phyloP scores from a whole-genome alignment of 30 jellyfish, hydroid and myxozoan genomes.

The Morbakka virulenta region DNA sequence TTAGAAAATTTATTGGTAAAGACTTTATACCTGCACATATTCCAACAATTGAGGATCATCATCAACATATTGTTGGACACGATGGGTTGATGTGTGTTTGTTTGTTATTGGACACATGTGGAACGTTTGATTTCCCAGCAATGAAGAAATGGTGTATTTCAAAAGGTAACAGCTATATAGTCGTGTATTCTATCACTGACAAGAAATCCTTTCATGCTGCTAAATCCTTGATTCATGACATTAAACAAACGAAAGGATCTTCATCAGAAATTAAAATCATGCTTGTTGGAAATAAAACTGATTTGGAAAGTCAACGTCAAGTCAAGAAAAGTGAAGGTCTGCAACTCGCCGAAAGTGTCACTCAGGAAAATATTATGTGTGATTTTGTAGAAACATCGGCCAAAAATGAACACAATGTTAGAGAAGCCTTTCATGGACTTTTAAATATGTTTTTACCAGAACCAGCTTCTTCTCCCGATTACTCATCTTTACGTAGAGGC shows the following conservation, averaged over 20 bases:
- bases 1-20: slow-evolving; percentile 67
- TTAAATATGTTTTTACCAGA: slow-evolving; percentile 81
- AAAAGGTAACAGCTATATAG: slow-evolving; percentile 90
- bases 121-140: slow-evolving; percentile 95
- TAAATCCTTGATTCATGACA: slow-evolving; percentile 59
- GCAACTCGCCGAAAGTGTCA: slow-evolving; percentile 51
- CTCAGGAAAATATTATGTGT: slow-evolving; percentile 60
- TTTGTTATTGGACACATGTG: slow-evolving; percentile 88
- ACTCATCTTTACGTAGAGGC: slow-evolving; percentile 32
- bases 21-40: slow-evolving; percentile 52
- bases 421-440: slow-evolving; percentile 64
- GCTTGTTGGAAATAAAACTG: slow-evolving; percentile 85
- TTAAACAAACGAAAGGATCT: slow-evolving; percentile 49
- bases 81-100: slow-evolving; percentile 87
- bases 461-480: background rate
- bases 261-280: slow-evolving; percentile 66
- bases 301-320: slow-evolving; percentile 48
- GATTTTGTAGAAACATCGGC: slow-evolving; percentile 86
- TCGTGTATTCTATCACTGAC: slow-evolving; percentile 81
- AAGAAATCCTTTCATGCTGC: slow-evolving; percentile 78
- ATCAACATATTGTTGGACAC: slow-evolving; percentile 90
- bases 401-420: slow-evolving; percentile 57
- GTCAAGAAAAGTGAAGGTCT: slow-evolving; percentile 65
- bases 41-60: slow-evolving; percentile 88
- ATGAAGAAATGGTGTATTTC: slow-evolving; percentile 88